Percentiles rank a stretch among this genome's conserved stretches.
These are phyloP conservation scores for Orcinus orca DNA, from an alignment of 2,113 vertebrate species.

Conservation along the genomic window DNA sequence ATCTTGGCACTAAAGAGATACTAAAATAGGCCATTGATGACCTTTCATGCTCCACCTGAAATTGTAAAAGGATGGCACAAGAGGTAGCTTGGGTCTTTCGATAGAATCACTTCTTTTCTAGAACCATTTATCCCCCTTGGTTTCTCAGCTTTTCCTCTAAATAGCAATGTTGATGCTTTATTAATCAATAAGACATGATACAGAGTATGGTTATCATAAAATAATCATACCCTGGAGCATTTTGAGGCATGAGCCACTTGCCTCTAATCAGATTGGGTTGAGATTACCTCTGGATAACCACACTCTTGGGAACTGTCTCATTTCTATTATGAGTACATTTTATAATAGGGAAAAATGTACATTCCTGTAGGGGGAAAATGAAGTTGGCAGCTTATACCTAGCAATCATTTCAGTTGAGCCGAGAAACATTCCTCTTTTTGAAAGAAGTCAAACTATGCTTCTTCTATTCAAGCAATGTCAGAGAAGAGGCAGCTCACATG, in stretches of 20 bases:
- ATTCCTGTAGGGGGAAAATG: conserved; percentile 76
- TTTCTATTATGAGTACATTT: conserved; percentile 81
- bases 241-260: conserved; percentile 77
- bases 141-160: conserved; percentile 71
- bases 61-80: background rate
- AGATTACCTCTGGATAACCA: conserved; percentile 84
- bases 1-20: conserved; percentile 42
- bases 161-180: conserved; percentile 78
- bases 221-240: conserved; percentile 81
- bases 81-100: conserved; percentile 29
- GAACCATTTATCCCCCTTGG: conserved; percentile 45
- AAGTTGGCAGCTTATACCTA: conserved; percentile 76
- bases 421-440: conserved; percentile 65
- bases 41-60: background rate
- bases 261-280: conserved; percentile 80
- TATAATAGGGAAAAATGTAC: conserved; percentile 70
- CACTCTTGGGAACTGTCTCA: conserved; percentile 74
- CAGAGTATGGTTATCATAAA: conserved; percentile 78
- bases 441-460: conserved; percentile 62
- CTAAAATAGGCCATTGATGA: conserved; percentile 6
- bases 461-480: conserved; percentile 38
- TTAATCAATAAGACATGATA: conserved; percentile 84
- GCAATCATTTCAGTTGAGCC: conserved; percentile 68
- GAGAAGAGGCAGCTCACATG: conserved; percentile 39
- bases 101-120: conserved; percentile 60